Conservation (phyloP, 2,113 vertebrate genomes). For the Pheucticus melanocephalus region DNA sequence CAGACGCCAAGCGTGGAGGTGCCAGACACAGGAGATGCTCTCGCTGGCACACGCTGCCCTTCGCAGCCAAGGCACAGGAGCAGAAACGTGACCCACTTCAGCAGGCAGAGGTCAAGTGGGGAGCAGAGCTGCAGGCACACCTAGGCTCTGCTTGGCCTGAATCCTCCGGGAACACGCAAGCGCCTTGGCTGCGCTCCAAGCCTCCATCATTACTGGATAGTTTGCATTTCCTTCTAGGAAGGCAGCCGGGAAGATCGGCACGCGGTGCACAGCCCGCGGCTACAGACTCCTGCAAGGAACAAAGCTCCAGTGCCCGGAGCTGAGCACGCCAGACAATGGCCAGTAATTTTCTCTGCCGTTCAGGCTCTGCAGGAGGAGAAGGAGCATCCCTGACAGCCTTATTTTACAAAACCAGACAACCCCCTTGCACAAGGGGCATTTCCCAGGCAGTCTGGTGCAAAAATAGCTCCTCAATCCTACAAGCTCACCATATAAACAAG, state of each 20-base stretch:
- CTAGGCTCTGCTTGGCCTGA: background rate
- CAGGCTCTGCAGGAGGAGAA: background rate
- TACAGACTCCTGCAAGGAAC: constrained; percentile 23
- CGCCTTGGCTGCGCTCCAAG: constrained; percentile 5
- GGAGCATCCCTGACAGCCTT: background rate
- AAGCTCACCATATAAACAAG: accelerated
- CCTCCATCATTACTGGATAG: constrained; percentile 51
- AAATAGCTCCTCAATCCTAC: background rate
- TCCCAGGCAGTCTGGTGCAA: background rate
- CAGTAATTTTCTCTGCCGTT: background rate
- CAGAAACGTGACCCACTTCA: background rate
- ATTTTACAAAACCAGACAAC: background rate
- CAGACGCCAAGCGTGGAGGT: accelerated
- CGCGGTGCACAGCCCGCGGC: background rate
- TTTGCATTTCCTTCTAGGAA: constrained; percentile 59
- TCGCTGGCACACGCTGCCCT: background rate
- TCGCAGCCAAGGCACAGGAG: background rate
- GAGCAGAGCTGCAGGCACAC: background rate
- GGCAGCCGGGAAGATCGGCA: constrained; percentile 8
- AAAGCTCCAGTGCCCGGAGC: background rate
- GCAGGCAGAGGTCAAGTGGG: background rate
- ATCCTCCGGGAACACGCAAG: background rate
- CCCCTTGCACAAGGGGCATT: background rate
- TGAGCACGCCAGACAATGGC: accelerated
- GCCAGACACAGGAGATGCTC: background rate